Conservation (phyloP, 1,140 invertebrate genomes). For the Drosophila pachea region DNA sequence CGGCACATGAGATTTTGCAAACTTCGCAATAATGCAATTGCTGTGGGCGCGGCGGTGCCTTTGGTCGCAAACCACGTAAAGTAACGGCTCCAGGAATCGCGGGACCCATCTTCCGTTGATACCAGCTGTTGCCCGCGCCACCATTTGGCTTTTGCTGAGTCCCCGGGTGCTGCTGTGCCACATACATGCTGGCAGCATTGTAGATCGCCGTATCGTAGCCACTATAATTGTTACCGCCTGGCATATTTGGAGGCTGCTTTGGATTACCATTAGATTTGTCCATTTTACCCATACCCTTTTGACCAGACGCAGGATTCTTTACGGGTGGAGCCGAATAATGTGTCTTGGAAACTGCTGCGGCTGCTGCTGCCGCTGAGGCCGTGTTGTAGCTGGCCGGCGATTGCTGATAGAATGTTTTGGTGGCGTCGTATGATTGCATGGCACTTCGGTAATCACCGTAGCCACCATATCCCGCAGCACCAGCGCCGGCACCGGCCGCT, state of each 20-base stretch:
- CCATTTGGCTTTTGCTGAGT: conserved; percentile 62
- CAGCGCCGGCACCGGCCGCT: conserved; percentile 79
- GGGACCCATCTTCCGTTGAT: conserved; percentile 80
- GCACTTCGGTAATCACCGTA: conserved; percentile 85
- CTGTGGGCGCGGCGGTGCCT: conserved; percentile 92
- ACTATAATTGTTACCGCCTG: conserved; percentile 85
- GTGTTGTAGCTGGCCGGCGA: conserved; percentile 81
- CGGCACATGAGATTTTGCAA: conserved; percentile 98
- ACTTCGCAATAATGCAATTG: conserved; percentile 97
- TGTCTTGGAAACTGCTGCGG: conserved; percentile 79
- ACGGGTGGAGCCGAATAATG: conserved; percentile 81
- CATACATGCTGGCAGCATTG: conserved; percentile 95
- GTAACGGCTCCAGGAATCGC: conserved; percentile 57
- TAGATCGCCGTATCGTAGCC: conserved; percentile 95
- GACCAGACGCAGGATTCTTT: conserved; percentile 63
- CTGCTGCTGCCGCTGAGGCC: conserved; percentile 78
- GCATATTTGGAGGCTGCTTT: conserved; percentile 79
- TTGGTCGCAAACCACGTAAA: conserved; percentile 79
- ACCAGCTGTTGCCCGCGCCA: conserved; percentile 48
- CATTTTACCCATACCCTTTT: conserved; percentile 68
- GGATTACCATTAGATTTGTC: conserved; percentile 67
- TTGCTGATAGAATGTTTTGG: conserved; percentile 85
- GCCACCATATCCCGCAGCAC: conserved; percentile 82
- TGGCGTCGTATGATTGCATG: conserved; percentile 82
- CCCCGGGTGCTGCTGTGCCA: conserved; percentile 87